Conservation (phyloP, 2,797 vertebrate genomes). For the Aldrovandia affinis region DNA sequence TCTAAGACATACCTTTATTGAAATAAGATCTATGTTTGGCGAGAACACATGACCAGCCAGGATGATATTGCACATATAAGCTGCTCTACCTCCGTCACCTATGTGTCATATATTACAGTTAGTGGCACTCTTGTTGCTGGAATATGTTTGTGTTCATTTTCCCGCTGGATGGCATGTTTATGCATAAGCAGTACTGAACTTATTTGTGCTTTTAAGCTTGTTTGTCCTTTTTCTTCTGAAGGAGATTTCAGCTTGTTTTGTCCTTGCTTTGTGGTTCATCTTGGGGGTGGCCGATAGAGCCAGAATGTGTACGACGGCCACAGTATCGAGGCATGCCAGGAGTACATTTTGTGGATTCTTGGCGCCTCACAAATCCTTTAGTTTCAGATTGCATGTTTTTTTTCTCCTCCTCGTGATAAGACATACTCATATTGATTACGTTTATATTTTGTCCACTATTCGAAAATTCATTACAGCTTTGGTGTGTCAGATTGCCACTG, state of each 20-base stretch:
- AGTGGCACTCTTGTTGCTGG: neutral
- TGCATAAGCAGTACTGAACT: neutral
- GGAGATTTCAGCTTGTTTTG: neutral
- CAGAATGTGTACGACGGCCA: neutral
- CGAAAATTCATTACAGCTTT: neutral
- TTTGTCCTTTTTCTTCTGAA: neutral
- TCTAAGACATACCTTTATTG: too few relatives aligned
- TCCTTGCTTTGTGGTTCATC: neutral
- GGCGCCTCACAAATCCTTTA: neutral
- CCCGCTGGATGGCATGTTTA: neutral
- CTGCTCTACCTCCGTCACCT: neutral
- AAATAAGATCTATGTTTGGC: too few relatives aligned
- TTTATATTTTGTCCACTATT: neutral
- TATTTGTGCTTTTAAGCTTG: too few relatives aligned
- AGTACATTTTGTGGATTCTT: conserved; percentile 8
- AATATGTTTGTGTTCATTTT: neutral
- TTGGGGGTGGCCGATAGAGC: neutral
- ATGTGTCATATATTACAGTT: neutral
- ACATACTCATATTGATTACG: conserved; percentile 1
- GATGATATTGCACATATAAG: neutral
- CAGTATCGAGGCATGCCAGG: neutral
- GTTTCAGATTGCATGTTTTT: neutral
- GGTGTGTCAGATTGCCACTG: neutral
- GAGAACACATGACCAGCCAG: too few relatives aligned
- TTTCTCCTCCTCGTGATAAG: neutral